Evolutionary conservation across 2,888 invertebrate species (phyloP), one percentile per base, ranked within the genome.

Genomic region (Drosophila neotestacea): DNA sequence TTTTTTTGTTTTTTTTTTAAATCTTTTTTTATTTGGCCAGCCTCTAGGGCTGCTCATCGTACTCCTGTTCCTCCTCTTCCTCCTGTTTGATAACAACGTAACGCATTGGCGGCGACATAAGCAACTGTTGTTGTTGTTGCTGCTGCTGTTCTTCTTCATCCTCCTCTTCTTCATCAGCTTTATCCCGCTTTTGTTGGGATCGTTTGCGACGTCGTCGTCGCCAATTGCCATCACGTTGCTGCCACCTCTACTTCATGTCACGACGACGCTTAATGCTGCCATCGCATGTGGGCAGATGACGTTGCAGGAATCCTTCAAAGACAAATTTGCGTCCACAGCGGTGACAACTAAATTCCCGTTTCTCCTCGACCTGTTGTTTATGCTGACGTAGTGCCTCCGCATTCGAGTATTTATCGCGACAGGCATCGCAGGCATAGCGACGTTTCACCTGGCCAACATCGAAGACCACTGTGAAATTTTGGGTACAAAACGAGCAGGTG

Each of bases 311-410:
- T 6, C 92, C 92, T 51, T 92, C 92, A 9, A 92, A 92, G 3
- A 92, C 92, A 30, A 92, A 92, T 61, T 91, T 92, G 13, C 92
- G 84, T 0, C 92, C 92, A 56, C 92, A 92, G 0, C 92, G 91
- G 2, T 91, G 90, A 58, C 92, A 92, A 54, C 85, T 89, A 27
- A 91, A 92, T 11, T 92, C 92, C 0, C 92, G 91, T 60, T 92
- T 92, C 64, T 92, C 92, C 38, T 92, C 92, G 6, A 92, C 79
- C 70, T 90, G 88, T 69, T 92, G 90, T 44, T 92, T 92, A 63
- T 92, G 92, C 65, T 91, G 90, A 36, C 90, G 91, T 34, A 92
- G 64, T 41, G 90, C 87, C 74, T 92, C 92, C 6, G 90, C 92
- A 63, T 92, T 92, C 2, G 92, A 92, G 62, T 89, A 92, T 64